A percentile compares a stretch with the other conserved stretches of the same genome.
Conservation (phyloP, 1,140 invertebrate genomes). For the Saccostrea cuccullata region DNA sequence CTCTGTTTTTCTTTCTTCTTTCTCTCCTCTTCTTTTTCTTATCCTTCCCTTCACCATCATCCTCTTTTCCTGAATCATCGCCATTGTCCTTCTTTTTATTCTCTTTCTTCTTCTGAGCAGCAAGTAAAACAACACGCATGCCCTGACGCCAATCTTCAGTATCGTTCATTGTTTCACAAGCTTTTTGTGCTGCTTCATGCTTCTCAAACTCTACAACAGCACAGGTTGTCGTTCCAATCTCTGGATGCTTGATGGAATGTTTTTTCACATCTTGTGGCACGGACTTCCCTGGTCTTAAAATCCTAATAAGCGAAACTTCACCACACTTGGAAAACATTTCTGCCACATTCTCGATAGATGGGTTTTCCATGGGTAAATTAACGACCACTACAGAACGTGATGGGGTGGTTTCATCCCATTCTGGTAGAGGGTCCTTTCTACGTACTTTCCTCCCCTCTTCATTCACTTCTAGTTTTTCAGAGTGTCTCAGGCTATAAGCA, state of each 20-base stretch:
- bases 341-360: conserved; percentile 91
- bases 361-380: conserved; percentile 89
- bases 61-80: conserved; percentile 62
- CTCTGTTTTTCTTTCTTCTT: conserved; percentile 70
- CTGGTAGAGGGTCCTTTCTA: conserved; percentile 89
- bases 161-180: conserved; percentile 81
- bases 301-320: conserved; percentile 91
- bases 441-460: conserved; percentile 94
- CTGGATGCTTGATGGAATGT: conserved; percentile 93
- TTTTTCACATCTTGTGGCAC: conserved; percentile 92
- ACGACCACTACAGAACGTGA: conserved; percentile 94
- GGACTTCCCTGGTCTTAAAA: conserved; percentile 90
- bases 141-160: conserved; percentile 80
- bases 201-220: conserved; percentile 93
- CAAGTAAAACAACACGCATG: conserved; percentile 79
- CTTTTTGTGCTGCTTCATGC: conserved; percentile 89
- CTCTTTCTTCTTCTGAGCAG: conserved; percentile 71
- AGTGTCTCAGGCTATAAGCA: conserved; percentile 87
- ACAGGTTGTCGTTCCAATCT: conserved; percentile 88
- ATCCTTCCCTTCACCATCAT: conserved; percentile 63
- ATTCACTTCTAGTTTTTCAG: conserved; percentile 92
- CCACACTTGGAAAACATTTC: conserved; percentile 92
- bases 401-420: conserved; percentile 92
- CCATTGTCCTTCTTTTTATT: conserved; percentile 66
- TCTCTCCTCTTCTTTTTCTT: conserved; percentile 70